Base-by-base conservation (phyloP, 1,140 invertebrate genomes). In the Coenobita brevimanus region DNA sequence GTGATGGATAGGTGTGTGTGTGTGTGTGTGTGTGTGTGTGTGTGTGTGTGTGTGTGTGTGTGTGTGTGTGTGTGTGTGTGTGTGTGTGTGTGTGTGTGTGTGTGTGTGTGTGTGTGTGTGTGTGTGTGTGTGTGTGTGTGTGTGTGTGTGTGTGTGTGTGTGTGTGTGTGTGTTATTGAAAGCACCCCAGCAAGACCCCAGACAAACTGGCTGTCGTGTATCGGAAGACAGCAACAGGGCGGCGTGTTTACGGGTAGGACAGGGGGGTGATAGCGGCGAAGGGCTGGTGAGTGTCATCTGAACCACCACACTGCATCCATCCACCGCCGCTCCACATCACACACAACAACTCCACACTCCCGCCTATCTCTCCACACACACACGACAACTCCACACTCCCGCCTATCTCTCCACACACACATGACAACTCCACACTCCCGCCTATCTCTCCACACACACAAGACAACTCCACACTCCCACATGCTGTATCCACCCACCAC, bases 131-230 rank as follows among this genome's bases (percentile, higher is more conserved):
- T n/a, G n/a, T n/a, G n/a, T n/a, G n/a, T n/a, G n/a, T n/a, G n/a
- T n/a, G n/a, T n/a, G n/a, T n/a, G n/a, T n/a, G n/a, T n/a, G n/a
- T n/a, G n/a, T n/a, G n/a, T n/a, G n/a, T n/a, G n/a, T n/a, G 57
- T 78, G 36, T 6, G 27, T 43, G 41, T 54, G 41, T 27, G 41
- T 78, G 50, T 78, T 78, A 78, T 78, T 43, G 36, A 50, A 50
- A 27, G 41, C 36, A 43, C 43, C 24, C 24, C 21, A 54, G 60
- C n/a, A 54, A 50, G 41, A n/a, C 43, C 43, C 27, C 43, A 78
- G 75, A 78, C 75, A 78, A 78, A 78, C 41, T 54, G 43, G 24
- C 75, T 78, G 75, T 78, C 75, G 46, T 78, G 75, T 78, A 78
- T 50, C 43, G 43, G 41, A 43, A 43, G 75, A 78, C 75, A 78